Evolutionary conservation across 2,113 vertebrate species (phyloP).

Genomic region (Chitala chitala): DNA sequence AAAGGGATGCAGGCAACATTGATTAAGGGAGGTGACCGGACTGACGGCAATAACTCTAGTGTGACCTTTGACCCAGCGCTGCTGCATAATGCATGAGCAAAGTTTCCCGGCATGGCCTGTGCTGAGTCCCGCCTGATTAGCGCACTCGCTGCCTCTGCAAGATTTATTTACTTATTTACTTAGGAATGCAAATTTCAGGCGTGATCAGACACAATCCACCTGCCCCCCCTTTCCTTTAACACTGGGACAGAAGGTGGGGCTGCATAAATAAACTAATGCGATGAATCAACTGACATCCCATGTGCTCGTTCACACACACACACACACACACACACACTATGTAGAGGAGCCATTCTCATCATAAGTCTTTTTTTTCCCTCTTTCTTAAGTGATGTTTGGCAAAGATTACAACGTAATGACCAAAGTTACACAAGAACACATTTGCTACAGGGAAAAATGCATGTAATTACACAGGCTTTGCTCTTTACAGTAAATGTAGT

Average conservation of each 20-base stretch:
- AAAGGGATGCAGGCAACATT: constrained; percentile 75
- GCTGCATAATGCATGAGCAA: constrained; percentile 76
- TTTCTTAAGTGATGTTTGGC: no score
- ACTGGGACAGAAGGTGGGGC: constrained; percentile 46
- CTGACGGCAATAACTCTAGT: constrained; percentile 72
- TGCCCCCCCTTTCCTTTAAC: constrained; percentile 42
- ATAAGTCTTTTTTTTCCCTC: neutral
- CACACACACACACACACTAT: constrained; percentile 28
- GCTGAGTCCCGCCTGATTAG: constrained; percentile 63
- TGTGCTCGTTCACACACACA: constrained; percentile 15
- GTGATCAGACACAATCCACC: constrained; percentile 55
- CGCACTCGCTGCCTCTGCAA: constrained; percentile 62
- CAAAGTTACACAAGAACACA: neutral
- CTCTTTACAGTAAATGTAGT: no score
- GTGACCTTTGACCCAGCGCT: constrained; percentile 67
- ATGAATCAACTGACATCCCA: constrained; percentile 58
- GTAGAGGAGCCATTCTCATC: neutral
- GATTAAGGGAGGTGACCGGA: constrained; percentile 72
- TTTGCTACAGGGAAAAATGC: neutral
- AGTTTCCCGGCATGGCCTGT: constrained; percentile 64
- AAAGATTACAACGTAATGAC: neutral
- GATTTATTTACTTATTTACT: constrained; percentile 79
- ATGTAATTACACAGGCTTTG: neutral
- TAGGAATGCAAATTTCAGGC: constrained; percentile 69
- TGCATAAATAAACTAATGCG: constrained; percentile 56